Conservation (phyloP, 2,113 vertebrate genomes). For the Grus americana region DNA sequence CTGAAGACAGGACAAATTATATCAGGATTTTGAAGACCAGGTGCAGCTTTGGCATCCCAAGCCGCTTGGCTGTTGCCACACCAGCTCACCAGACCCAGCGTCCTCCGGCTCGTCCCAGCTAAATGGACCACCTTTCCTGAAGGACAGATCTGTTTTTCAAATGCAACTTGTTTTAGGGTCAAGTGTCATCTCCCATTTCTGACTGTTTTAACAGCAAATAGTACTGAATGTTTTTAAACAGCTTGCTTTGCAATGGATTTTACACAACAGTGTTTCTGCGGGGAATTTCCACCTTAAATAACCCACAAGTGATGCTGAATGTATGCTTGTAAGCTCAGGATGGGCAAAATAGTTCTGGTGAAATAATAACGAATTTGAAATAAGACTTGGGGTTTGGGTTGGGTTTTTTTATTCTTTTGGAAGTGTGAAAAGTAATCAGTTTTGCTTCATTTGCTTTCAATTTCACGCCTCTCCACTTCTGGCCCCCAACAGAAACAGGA, state of each 20-base stretch:
- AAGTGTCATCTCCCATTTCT: background rate
- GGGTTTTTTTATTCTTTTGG: background rate
- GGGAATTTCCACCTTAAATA: background rate
- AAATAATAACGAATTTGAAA: background rate
- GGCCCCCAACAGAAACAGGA: background rate
- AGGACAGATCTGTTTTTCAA: background rate
- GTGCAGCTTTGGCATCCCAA: background rate
- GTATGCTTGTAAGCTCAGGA: background rate
- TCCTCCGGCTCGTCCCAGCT: background rate
- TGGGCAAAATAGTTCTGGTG: background rate
- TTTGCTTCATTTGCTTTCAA: constrained; percentile 17
- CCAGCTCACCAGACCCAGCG: background rate
- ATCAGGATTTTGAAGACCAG: background rate
- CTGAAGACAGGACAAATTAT: background rate
- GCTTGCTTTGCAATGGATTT: background rate
- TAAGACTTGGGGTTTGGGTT: background rate
- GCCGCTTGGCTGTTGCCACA: background rate
- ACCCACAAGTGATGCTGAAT: background rate
- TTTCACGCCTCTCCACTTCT: background rate
- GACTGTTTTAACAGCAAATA: background rate
- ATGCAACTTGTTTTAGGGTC: background rate
- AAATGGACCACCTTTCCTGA: accelerated
- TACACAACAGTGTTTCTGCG: background rate
- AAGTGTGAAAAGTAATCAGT: constrained; percentile 2
- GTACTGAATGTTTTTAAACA: background rate